Conservation (phyloP, 2,888 invertebrate genomes). For the Xestia rhomboidea region DNA sequence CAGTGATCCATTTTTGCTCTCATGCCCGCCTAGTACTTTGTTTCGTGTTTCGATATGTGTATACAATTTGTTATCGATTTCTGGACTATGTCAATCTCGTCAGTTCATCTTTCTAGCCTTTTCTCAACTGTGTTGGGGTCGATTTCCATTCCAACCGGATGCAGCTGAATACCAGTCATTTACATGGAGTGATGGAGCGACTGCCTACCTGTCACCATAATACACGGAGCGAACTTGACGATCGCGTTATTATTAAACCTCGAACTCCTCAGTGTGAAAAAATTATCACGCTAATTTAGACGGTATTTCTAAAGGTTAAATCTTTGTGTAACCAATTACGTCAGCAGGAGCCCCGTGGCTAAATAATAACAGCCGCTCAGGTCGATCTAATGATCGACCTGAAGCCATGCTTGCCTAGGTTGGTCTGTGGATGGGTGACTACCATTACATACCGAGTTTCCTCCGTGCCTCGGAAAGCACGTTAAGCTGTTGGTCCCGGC, state of each 20-base stretch:
- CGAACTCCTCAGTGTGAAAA: background rate
- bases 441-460: no score
- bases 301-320: no score
- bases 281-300: background rate
- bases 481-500: no score
- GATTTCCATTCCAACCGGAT: background rate
- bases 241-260: background rate
- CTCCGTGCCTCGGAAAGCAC: no score
- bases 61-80: background rate
- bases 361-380: no score
- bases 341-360: no score
- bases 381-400: no score
- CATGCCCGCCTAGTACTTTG: constrained; percentile 65
- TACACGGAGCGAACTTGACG: background rate
- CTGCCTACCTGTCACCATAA: background rate
- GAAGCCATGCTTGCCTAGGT: no score
- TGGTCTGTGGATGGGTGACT: no score
- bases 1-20: constrained; percentile 68
- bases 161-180: background rate
- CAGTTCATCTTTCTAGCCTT: background rate
- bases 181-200: background rate
- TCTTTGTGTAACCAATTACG: no score
- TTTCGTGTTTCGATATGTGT: background rate
- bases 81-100: background rate
- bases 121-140: background rate